Evolutionary conservation across 1,140 invertebrate genomes (phyloP), one percentile per base, ranked within the genome.

Genomic region (Trialeurodes vaporariorum): DNA sequence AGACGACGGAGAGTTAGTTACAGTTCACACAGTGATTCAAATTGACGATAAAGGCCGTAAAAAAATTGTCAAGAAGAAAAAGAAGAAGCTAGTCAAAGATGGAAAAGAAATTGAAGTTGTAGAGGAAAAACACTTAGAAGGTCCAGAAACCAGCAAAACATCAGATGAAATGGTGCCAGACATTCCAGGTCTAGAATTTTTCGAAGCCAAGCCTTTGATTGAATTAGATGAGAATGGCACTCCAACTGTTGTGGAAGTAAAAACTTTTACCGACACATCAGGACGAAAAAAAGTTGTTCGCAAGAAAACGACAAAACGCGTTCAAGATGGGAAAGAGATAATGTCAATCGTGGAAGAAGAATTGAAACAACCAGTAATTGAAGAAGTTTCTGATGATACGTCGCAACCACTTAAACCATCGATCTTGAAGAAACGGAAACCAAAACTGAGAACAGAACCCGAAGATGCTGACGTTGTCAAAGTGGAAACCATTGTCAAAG

Each of bases 1-100:
- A 34, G 23, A 27, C 2, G 22, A 40, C 11, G 40, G 13, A n/a
- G 64, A 40, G 9, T 25, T 40, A 22, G 23, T 40, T 9, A 49
- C 5, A 49, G 17, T 49, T 49, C 5, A 49, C 5, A 49, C 34
- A 9, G 21, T 40, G 13, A 40, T 65, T 12, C 25, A n/a, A 23
- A 65, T 22, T 22, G 64, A 65, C 24, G 27, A 27, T 24, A 27
- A 65, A 65, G 64, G 64, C 49, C 25, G 64, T 5, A 65, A 65
- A 49, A 27, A 27, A 40, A 25, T 23, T n/a, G 40, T 40, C 22
- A 27, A 24, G 40, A 40, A 23, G 17, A 26, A 24, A 58, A 65
- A 40, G 17, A 26, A 40, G 23, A 65, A 65, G 49, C n/a, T 49
- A n/a, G 23, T 22, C 24, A 49, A 65, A 34, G 64, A 27, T 22